Evolutionary conservation across 2,113 vertebrate genomes (phyloP), one percentile per base, ranked within the genome.

Genomic region (Oncorhynchus tshawytscha): DNA sequence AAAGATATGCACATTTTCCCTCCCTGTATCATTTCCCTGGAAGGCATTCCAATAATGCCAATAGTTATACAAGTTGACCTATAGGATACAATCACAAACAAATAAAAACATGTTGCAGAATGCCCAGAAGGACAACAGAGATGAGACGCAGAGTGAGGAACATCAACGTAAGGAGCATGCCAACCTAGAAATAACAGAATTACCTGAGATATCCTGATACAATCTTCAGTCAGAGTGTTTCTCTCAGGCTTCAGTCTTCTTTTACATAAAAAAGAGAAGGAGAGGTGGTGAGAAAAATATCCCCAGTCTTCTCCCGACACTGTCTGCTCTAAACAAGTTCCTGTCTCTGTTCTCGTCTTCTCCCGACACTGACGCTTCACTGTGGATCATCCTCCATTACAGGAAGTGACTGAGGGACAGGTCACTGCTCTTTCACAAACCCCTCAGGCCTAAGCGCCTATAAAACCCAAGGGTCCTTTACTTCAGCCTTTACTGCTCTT

Each of bases 401-500:
- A 71, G 75, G 75, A 76, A 70, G 34, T 64, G 57, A 18, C 54
- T 20, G 67, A 54, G 29, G 74, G 75, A 25, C 60, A n/a, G 24
- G 22, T 39, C 57, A 1, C 49, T 71, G 59, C 12, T 54, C n/a
- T 22, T 8, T 62, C 72, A 67, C 78, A 80, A 78, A 84, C 39
- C 24, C 72, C 51, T 70, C 34, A 71, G 73, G 68, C 75, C 77
- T 54, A 59, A 70, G 2, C 71, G 13, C 77, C 71, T 80, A 81
- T 81, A 54, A 54, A 54, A 77, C 70, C 72, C 60, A 70, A 29
- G 34, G 80, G 72, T 31, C 68, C 57, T 78, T 78, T 78, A 77
- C 72, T 60, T 54, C 68, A 20, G 9, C 29, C 77, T 88, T 84
- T 86, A 88, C 39, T 45, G 39, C 39, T 45, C 62, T 77, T 71